A percentile compares a stretch with the other conserved stretches of the same genome.
Conservation (phyloP, 2,888 invertebrate genomes). For the Thymelicus acteon region DNA sequence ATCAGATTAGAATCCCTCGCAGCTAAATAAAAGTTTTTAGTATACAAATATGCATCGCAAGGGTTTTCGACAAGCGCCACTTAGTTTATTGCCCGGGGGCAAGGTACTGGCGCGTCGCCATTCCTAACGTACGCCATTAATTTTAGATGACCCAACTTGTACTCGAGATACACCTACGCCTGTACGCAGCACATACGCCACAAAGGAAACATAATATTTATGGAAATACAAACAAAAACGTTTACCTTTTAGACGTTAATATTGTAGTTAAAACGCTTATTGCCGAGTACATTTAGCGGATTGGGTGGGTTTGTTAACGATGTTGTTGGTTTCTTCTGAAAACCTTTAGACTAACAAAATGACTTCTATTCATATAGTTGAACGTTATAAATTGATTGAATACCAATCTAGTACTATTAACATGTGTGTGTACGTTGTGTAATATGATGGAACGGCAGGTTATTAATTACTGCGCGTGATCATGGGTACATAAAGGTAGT, state of each 20-base stretch:
- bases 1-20: not conserved
- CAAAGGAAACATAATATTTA: slow-evolving; percentile 29
- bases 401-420: no score
- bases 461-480: no score
- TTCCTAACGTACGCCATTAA: slow-evolving; percentile 53
- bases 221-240: slow-evolving; percentile 18
- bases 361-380: no score
- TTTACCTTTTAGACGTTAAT: not conserved
- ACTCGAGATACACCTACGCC: slow-evolving; percentile 30
- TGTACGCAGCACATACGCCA: slow-evolving; percentile 27
- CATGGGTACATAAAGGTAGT: no score
- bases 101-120: slow-evolving; percentile 29
- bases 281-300: no score
- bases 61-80: slow-evolving; percentile 30
- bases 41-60: slow-evolving; percentile 24
- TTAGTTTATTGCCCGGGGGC: slow-evolving; percentile 32
- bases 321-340: no score
- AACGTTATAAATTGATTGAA: no score
- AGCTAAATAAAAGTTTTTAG: not conserved
- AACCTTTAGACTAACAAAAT: no score
- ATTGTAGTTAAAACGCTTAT: not conserved
- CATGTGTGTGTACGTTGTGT: no score
- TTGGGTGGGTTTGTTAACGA: no score
- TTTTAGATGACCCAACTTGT: slow-evolving; percentile 61
- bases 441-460: no score